phyloP scores from a whole-genome alignment of 2,888 invertebrate genomes.

The Furcula furcula region DNA sequence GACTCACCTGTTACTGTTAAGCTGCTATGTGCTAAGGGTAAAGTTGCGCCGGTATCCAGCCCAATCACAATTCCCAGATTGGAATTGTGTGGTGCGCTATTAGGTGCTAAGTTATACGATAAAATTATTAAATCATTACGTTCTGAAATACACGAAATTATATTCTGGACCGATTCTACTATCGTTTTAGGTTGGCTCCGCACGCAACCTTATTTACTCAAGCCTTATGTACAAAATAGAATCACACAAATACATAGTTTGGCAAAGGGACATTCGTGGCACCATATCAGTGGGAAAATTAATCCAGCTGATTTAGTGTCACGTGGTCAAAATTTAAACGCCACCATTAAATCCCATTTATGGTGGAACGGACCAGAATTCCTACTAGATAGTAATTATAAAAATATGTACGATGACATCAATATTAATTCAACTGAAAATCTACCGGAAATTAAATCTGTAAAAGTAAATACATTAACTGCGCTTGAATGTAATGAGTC shows the following conservation, averaged over 20 bases:
- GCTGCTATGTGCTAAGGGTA: slow-evolving; percentile 25
- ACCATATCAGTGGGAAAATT: slow-evolving; percentile 3
- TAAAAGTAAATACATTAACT: background rate
- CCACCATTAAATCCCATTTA: background rate
- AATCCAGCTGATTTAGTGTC: slow-evolving; percentile 2
- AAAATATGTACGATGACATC: background rate
- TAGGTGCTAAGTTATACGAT: slow-evolving; percentile 18
- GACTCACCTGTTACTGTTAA: slow-evolving; percentile 6
- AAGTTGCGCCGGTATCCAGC: slow-evolving; percentile 26
- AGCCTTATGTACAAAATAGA: slow-evolving; percentile 24
- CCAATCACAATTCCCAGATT: slow-evolving; percentile 8
- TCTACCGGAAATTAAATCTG: background rate
- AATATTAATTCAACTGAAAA: too few species aligned
- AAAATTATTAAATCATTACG: slow-evolving; percentile 12
- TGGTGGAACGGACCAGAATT: slow-evolving; percentile 11
- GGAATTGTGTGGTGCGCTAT: slow-evolving; percentile 27
- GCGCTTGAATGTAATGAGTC: background rate
- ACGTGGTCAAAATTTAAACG: background rate
- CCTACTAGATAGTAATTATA: background rate
- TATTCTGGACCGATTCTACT: slow-evolving; percentile 26
- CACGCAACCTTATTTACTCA: slow-evolving; percentile 17
- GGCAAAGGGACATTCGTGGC: slow-evolving; percentile 4
- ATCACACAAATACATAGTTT: slow-evolving; percentile 15
- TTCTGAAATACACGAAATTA: slow-evolving; percentile 10
- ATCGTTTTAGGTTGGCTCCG: slow-evolving; percentile 24